These are phyloP conservation scores for Zeus faber DNA, from an alignment of 2,113 vertebrate species.

Conservation along the genomic window DNA sequence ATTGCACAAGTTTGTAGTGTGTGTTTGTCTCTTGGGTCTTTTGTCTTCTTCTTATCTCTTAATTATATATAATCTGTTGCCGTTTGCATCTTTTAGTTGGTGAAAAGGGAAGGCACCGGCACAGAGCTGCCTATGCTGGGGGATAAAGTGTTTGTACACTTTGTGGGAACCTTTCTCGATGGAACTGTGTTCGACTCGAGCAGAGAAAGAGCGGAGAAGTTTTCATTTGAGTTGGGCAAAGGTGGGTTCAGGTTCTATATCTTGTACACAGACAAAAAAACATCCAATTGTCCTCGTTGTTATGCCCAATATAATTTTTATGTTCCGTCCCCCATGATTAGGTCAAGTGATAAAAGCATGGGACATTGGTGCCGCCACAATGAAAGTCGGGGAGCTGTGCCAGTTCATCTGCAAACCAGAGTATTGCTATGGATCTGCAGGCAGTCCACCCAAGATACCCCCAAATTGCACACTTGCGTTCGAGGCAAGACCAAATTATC, in stretches of 20 bases:
- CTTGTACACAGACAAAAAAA: neutral
- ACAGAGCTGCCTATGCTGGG: slow-evolving; percentile 88
- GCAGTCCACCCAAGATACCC: slow-evolving; percentile 95
- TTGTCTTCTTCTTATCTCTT: no score
- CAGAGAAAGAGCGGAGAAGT: slow-evolving; percentile 86
- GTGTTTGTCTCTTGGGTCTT: no score
- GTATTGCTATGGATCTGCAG: slow-evolving; percentile 92
- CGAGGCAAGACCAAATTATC: slow-evolving; percentile 85
- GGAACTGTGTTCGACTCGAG: slow-evolving; percentile 96
- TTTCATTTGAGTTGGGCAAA: slow-evolving; percentile 96
- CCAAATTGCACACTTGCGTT: slow-evolving; percentile 89
- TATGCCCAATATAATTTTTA: neutral
- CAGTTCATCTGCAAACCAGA: slow-evolving; percentile 90
- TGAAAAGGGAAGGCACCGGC: slow-evolving; percentile 88
- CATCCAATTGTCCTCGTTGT: neutral
- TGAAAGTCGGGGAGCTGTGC: slow-evolving; percentile 90
- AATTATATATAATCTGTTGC: no score
- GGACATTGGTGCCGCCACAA: slow-evolving; percentile 92
- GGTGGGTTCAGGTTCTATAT: slow-evolving; percentile 73
- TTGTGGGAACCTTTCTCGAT: slow-evolving; percentile 90
- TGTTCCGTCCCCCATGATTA: slow-evolving; percentile 44
- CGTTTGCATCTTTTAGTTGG: slow-evolving; percentile 79
- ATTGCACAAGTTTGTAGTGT: no score
- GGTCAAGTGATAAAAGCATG: slow-evolving; percentile 97
- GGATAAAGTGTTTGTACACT: slow-evolving; percentile 95